phyloP scores from a whole-genome alignment of 2,113 vertebrate species.

The Callipepla californica region DNA sequence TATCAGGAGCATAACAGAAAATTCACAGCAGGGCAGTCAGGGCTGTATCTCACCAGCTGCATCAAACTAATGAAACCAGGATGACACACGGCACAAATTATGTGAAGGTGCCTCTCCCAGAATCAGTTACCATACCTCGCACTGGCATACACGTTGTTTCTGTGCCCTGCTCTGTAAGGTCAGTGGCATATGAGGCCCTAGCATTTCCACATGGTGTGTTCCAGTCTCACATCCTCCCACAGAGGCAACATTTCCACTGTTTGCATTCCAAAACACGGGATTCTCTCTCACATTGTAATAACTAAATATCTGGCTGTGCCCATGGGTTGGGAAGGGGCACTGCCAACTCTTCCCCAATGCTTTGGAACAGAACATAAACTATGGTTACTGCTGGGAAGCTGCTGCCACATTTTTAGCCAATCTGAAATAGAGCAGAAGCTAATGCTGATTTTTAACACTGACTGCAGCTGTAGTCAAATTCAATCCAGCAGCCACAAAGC shows the following conservation, averaged over 20 bases:
- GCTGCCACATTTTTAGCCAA: not conserved
- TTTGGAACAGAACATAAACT: not conserved
- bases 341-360: not conserved
- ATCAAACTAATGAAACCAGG: not conserved
- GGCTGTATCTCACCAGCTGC: not conserved
- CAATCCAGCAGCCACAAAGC: not conserved
- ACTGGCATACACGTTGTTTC: not conserved
- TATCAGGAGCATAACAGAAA: not conserved
- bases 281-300: not conserved
- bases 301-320: not conserved
- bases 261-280: not conserved
- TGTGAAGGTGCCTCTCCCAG: not conserved
- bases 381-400: not conserved
- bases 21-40: not conserved
- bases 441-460: not conserved
- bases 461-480: conserved; percentile 6
- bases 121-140: fast-evolving
- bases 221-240: not conserved
- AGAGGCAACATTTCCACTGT: not conserved
- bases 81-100: not conserved
- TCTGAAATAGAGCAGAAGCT: not conserved
- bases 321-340: not conserved
- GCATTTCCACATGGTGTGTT: not conserved
- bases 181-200: not conserved
- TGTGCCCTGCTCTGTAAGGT: not conserved